phyloP scores from a whole-genome alignment of 2,888 invertebrate genomes.

The Drosophila nr. perissopoda region DNA sequence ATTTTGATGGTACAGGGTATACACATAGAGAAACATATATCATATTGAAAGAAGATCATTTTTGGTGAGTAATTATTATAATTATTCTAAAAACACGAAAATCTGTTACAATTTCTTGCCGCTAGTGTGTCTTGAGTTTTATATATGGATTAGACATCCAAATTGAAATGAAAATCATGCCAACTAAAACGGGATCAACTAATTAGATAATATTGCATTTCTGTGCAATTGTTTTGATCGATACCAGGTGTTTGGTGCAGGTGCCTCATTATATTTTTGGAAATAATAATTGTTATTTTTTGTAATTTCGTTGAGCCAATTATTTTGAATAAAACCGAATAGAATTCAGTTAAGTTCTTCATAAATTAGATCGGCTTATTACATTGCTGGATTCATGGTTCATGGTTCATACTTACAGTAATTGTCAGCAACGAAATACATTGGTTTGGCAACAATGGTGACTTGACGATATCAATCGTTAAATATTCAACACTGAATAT shows the following conservation, averaged over 20 bases:
- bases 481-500: conserved; percentile 70
- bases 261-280: conserved; percentile 8
- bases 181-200: conserved; percentile 15
- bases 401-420: conserved; percentile 40
- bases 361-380: conserved; percentile 10
- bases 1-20: neutral
- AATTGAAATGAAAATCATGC: conserved; percentile 19
- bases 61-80: neutral
- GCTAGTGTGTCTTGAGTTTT: conserved; percentile 5
- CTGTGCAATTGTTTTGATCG: conserved; percentile 18
- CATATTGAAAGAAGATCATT: neutral
- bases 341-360: conserved; percentile 13
- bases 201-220: conserved; percentile 12
- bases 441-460: conserved; percentile 46
- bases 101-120: neutral
- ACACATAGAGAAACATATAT: neutral
- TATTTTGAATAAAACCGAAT: conserved; percentile 15
- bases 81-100: neutral
- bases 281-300: conserved; percentile 19
- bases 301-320: conserved; percentile 8
- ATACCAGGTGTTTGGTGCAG: conserved; percentile 11
- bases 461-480: conserved; percentile 62
- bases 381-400: conserved; percentile 22
- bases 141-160: neutral
- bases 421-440: conserved; percentile 32